A percentile compares a stretch with the other conserved stretches of the same genome.
Conservation (phyloP, 2,888 invertebrate genomes). For the Oegoconia quadripuncta region DNA sequence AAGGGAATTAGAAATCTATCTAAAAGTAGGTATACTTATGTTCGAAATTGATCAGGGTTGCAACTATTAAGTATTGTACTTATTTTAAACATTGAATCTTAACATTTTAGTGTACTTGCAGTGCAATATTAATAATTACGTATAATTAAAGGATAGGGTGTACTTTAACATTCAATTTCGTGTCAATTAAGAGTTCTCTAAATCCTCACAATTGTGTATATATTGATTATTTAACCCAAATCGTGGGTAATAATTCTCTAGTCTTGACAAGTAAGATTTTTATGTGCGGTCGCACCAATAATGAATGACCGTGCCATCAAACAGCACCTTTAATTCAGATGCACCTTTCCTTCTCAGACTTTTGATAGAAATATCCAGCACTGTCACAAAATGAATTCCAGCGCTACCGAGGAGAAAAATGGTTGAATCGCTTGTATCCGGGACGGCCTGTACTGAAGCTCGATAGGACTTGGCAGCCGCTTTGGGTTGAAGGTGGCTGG, state of each 20-base stretch:
- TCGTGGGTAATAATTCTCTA: constrained; percentile 22
- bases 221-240: constrained; percentile 13
- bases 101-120: constrained; percentile 59
- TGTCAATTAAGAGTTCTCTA: constrained; percentile 27
- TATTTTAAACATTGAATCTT: constrained; percentile 64
- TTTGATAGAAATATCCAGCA: constrained; percentile 25
- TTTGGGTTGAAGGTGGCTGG: constrained; percentile 5
- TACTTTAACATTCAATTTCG: constrained; percentile 55
- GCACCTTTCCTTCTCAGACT: constrained; percentile 56
- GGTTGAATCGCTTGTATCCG: constrained; percentile 13
- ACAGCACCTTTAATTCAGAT: constrained; percentile 48
- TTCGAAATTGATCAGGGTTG: constrained; percentile 61
- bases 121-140: constrained; percentile 71
- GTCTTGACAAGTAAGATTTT: constrained; percentile 1
- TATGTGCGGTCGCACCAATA: constrained; percentile 16
- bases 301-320: constrained; percentile 47
- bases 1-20: constrained; percentile 61
- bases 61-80: constrained; percentile 55
- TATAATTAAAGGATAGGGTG: constrained; percentile 62
- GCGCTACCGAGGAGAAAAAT: constrained; percentile 30
- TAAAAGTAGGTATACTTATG: constrained; percentile 39
- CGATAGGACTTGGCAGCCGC: constrained; percentile 37
- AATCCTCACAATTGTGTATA: constrained; percentile 20
- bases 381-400: constrained; percentile 21
- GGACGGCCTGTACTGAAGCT: constrained; percentile 36